Conservation (phyloP, 2,113 vertebrate genomes). For the Pangasianodon hypophthalmus region DNA sequence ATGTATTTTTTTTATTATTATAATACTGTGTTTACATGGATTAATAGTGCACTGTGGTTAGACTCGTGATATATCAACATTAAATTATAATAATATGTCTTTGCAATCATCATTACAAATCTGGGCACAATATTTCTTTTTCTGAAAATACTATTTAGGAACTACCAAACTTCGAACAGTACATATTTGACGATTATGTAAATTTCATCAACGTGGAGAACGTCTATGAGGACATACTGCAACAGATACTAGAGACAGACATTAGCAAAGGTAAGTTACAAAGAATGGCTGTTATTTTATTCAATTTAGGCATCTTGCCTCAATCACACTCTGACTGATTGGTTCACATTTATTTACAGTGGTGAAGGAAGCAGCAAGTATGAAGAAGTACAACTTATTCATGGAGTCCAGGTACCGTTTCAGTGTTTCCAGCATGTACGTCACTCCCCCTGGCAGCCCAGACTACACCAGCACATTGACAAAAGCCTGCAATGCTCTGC, state of each 20-base stretch:
- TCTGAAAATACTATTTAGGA: conserved; percentile 71
- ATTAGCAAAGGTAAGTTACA: conserved; percentile 79
- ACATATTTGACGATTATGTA: conserved; percentile 80
- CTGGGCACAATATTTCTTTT: background rate
- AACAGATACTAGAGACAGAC: conserved; percentile 81
- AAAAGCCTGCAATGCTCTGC: background rate
- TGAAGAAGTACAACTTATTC: conserved; percentile 89
- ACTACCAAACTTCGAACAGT: conserved; percentile 82
- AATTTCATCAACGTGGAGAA: conserved; percentile 87
- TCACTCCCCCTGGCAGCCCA: conserved; percentile 72
- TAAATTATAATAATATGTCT: background rate
- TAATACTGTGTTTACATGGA: background rate
- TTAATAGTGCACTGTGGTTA: background rate
- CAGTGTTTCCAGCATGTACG: conserved; percentile 81
- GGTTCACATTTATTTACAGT: conserved; percentile 69
- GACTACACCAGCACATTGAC: conserved; percentile 49
- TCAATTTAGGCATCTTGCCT: background rate
- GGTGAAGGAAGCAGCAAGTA: conserved; percentile 84
- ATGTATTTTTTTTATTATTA: background rate
- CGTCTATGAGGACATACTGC: conserved; percentile 85
- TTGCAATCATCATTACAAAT: background rate
- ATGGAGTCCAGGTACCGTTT: conserved; percentile 78
- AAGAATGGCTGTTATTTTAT: background rate
- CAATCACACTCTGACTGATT: background rate
- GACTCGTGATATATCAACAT: background rate